A percentile compares a stretch with the other conserved stretches of the same genome.
Conservation (phyloP, 1,140 invertebrate species). For the Neodiprion fabricii region DNA sequence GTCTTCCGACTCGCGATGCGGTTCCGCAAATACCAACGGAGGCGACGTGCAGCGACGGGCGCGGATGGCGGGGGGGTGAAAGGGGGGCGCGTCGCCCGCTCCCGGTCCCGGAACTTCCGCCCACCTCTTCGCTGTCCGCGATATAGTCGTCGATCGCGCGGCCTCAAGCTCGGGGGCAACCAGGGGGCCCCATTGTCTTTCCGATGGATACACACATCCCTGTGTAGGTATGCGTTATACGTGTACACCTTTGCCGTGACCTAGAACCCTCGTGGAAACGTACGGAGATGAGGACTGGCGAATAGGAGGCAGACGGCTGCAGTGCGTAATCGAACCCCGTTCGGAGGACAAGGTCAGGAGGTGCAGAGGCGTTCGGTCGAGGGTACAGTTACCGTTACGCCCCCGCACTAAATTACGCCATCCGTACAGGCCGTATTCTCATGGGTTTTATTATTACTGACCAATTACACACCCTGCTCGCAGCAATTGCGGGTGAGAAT, state of each 20-base stretch:
- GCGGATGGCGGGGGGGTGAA: conserved; percentile 21
- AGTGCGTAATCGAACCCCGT: background rate
- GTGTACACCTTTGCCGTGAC: background rate
- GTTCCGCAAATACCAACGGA: conserved; percentile 41
- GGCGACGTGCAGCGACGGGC: conserved; percentile 32
- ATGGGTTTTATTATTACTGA: too few relatives aligned
- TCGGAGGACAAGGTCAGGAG: conserved; percentile 4
- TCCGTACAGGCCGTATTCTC: too few relatives aligned
- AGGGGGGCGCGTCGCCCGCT: conserved; percentile 51
- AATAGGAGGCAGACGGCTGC: background rate
- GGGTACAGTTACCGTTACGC: conserved; percentile 4
- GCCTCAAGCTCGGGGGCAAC: background rate
- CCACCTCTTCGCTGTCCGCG: background rate
- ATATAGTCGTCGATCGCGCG: background rate
- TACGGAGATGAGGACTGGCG: background rate
- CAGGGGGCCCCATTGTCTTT: background rate
- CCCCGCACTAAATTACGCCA: background rate
- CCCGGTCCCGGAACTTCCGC: conserved; percentile 55
- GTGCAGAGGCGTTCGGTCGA: background rate
- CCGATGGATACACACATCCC: background rate
- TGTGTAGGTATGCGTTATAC: too few relatives aligned
- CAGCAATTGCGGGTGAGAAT: too few relatives aligned
- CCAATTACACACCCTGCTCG: too few relatives aligned
- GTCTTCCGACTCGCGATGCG: background rate
- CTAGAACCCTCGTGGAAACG: background rate